A percentile compares a stretch with the other conserved stretches of the same genome.
Conservation (phyloP, 2,113 vertebrate species). For the Otocyon megalotis region DNA sequence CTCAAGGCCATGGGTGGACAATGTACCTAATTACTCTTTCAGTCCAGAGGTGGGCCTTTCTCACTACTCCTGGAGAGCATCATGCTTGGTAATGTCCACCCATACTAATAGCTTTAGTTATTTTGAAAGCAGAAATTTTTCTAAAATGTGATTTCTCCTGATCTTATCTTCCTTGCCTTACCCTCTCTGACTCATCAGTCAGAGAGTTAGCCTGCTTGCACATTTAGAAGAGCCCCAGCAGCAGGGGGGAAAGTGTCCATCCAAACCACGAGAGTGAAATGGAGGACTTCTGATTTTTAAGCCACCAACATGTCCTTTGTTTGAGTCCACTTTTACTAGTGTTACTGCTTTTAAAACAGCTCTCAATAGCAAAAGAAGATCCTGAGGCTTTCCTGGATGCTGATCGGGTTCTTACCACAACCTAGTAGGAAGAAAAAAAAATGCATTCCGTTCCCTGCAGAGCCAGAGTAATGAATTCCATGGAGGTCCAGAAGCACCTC, state of each 20-base stretch:
- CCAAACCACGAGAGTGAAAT: not conserved
- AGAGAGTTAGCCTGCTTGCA: not conserved
- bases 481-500: slow-evolving; percentile 55
- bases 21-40: not conserved
- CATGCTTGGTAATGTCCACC: not conserved
- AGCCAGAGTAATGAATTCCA: slow-evolving; percentile 64
- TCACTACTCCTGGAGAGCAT: not conserved
- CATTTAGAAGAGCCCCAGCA: not conserved
- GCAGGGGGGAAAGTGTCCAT: not conserved
- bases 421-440: not conserved
- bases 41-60: not conserved
- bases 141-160: not conserved
- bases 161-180: not conserved
- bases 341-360: not conserved
- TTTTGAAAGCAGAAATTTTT: slow-evolving; percentile 41
- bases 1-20: too few species aligned
- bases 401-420: slow-evolving; percentile 28
- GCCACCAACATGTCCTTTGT: not conserved
- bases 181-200: not conserved
- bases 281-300: not conserved
- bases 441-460: slow-evolving; percentile 58
- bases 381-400: not conserved
- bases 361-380: not conserved
- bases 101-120: not conserved
- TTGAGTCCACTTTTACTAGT: not conserved